Conservation (phyloP, 2,113 vertebrate species). For the Halcyon malimbica region DNA sequence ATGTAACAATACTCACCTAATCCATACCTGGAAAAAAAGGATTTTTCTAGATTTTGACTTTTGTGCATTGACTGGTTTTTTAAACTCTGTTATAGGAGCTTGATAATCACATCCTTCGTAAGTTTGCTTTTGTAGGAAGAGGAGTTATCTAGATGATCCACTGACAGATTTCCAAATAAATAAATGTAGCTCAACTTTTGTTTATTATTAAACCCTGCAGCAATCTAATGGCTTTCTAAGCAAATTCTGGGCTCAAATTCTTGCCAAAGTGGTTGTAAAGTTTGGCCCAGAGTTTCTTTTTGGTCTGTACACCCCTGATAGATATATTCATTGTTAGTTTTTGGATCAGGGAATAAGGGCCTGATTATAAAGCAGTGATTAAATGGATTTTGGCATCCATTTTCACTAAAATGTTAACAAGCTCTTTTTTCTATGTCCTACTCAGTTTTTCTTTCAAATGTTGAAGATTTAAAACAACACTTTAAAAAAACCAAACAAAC, state of each 20-base stretch:
- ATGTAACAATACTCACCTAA: fast-evolving
- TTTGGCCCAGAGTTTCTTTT: not conserved
- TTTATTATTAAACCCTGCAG: not conserved
- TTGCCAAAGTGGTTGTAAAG: not conserved
- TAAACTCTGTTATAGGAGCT: not conserved
- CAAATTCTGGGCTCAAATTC: not conserved
- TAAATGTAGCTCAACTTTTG: not conserved
- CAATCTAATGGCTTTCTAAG: not conserved
- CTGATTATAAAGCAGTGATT: not conserved
- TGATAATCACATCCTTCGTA: not conserved
- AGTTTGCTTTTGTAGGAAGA: not conserved
- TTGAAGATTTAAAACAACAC: not conserved
- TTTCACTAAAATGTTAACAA: not conserved
- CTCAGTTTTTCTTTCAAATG: not conserved
- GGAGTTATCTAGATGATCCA: not conserved
- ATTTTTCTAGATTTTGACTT: not conserved
- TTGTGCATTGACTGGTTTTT: not conserved
- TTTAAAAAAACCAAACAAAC: not conserved
- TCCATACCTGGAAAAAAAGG: not conserved
- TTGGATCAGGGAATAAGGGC: not conserved
- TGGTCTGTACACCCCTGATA: not conserved
- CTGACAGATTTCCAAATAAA: not conserved
- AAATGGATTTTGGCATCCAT: not conserved
- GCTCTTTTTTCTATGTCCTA: fast-evolving
- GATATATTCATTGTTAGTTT: not conserved